These are phyloP conservation scores for Caerostris extrusa DNA, from an alignment of 1,140 invertebrate species.

Conservation along the genomic window DNA sequence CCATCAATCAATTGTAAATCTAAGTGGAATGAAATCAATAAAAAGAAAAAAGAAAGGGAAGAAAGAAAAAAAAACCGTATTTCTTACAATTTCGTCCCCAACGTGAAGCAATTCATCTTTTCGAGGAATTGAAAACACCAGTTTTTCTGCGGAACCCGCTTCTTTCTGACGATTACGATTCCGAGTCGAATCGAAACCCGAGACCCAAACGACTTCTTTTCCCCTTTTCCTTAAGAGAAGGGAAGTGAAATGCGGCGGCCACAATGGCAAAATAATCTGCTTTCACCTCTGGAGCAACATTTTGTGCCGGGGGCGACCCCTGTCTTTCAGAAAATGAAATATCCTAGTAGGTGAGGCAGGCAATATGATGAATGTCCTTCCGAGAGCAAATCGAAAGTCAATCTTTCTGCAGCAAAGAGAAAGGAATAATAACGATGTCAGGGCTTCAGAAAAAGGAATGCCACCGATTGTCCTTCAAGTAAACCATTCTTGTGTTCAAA, in stretches of 20 bases:
- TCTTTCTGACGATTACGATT: neutral
- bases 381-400: neutral
- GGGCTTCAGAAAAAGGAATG: no score
- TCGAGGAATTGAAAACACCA: neutral
- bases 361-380: constrained; percentile 6
- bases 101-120: neutral
- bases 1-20: neutral
- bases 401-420: neutral
- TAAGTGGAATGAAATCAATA: neutral
- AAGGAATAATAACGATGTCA: no score
- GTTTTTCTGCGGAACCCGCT: neutral
- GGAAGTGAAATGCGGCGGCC: no score
- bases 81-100: neutral
- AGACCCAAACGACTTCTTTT: neutral
- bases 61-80: neutral
- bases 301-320: neutral
- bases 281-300: neutral
- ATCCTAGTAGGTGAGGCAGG: neutral
- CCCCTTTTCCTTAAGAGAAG: neutral
- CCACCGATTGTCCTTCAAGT: no score
- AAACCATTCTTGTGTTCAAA: no score
- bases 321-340: neutral
- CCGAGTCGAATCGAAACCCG: neutral
- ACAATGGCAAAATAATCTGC: neutral
- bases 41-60: neutral